Conservation (phyloP, 2,888 invertebrate genomes). For the Drosophila putrida region DNA sequence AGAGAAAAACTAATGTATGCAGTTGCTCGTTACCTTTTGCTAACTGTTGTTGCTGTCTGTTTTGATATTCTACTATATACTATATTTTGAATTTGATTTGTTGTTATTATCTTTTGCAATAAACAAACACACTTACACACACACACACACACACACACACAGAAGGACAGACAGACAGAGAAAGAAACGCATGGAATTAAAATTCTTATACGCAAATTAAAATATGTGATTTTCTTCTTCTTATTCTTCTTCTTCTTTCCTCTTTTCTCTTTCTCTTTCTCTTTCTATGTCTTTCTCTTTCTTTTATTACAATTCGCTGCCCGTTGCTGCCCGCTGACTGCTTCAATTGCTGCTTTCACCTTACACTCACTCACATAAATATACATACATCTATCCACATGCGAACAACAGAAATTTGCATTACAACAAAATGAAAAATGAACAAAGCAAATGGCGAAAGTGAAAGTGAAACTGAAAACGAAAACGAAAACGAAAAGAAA, state of each 20-base stretch:
- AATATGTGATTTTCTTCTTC: conserved; percentile 65
- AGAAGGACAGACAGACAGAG: conserved; percentile 27
- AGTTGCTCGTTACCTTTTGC: conserved; percentile 45
- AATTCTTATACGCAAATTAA: conserved; percentile 70
- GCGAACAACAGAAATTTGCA: conserved; percentile 54
- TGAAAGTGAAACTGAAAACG: conserved; percentile 33
- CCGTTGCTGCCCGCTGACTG: conserved; percentile 31
- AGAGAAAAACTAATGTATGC: conserved; percentile 22
- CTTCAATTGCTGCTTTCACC: conserved; percentile 29
- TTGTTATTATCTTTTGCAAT: conserved; percentile 48
- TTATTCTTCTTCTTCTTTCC: conserved; percentile 27
- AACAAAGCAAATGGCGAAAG: conserved; percentile 30
- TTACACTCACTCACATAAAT: conserved; percentile 10
- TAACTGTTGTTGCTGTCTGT: conserved; percentile 56
- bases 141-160: background rate
- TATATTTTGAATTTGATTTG: conserved; percentile 30
- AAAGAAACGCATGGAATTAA: conserved; percentile 51
- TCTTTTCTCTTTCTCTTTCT: conserved; percentile 35
- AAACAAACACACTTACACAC: background rate
- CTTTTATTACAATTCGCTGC: conserved; percentile 40
- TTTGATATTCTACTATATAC: conserved; percentile 33
- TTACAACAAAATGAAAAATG: conserved; percentile 61
- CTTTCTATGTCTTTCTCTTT: conserved; percentile 34
- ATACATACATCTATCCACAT: conserved; percentile 15
- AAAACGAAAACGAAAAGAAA: too few species aligned